Conservation (phyloP, 1,140 invertebrate genomes). For the Asbolus verrucosus region DNA sequence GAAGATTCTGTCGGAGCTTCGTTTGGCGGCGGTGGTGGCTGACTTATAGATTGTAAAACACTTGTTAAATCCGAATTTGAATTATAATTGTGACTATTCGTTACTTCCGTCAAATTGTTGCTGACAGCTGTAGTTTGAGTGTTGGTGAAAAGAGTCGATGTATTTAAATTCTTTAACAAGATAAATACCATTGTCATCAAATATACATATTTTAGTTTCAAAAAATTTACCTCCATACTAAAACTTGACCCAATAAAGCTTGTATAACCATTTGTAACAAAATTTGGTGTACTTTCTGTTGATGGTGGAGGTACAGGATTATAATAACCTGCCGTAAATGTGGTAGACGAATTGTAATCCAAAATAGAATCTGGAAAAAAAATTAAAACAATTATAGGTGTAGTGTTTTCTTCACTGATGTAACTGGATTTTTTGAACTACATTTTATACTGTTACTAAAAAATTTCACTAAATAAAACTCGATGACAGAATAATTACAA, state of each 20-base stretch:
- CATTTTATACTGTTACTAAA: too few relatives aligned
- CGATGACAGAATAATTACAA: too few relatives aligned
- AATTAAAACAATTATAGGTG: neutral
- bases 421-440: too few relatives aligned
- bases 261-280: conserved; percentile 60
- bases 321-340: conserved; percentile 60
- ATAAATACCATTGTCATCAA: too few relatives aligned
- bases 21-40: conserved; percentile 55
- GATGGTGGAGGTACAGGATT: conserved; percentile 58
- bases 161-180: conserved; percentile 21
- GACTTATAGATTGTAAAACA: conserved; percentile 50
- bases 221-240: conserved; percentile 61
- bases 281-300: conserved; percentile 44
- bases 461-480: too few relatives aligned
- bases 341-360: conserved; percentile 33
- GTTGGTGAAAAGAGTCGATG: conserved; percentile 13
- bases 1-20: conserved; percentile 44
- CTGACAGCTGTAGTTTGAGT: conserved; percentile 17
- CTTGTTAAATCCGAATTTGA: conserved; percentile 39
- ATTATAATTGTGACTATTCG: conserved; percentile 43
- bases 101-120: conserved; percentile 45
- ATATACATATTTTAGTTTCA: neutral
- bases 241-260: conserved; percentile 65
- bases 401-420: too few relatives aligned
- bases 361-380: conserved; percentile 18